Evolutionary conservation across 2,113 vertebrate genomes (phyloP).

Genomic region (Plectropomus leopardus): DNA sequence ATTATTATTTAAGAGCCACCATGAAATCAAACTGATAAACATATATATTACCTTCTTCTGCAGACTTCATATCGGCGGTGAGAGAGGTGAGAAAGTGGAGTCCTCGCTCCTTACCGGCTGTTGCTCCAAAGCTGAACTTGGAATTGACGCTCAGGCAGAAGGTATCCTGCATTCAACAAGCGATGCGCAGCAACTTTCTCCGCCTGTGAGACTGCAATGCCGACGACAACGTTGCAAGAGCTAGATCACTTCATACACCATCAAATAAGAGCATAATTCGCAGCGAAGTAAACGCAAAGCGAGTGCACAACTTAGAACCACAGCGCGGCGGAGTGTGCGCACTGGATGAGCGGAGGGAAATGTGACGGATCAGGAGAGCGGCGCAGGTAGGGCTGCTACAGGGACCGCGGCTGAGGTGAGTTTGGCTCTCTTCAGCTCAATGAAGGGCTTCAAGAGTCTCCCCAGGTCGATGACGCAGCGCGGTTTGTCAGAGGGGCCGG

Average conservation of each 20-base stretch:
- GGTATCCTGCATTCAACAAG: conserved; percentile 87
- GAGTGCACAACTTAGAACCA: conserved; percentile 25
- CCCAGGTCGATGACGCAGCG: conserved; percentile 89
- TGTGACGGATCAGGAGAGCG: neutral
- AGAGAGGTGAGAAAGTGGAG: conserved; percentile 77
- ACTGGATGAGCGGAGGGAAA: neutral
- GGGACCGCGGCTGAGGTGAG: conserved; percentile 57
- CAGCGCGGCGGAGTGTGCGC: conserved; percentile 13
- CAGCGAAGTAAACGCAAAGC: neutral
- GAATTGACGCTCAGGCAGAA: conserved; percentile 77
- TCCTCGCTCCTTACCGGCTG: conserved; percentile 83
- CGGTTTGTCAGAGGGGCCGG: conserved; percentile 83
- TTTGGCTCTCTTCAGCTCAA: conserved; percentile 53
- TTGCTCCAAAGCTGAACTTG: conserved; percentile 87
- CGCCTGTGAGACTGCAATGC: conserved; percentile 9
- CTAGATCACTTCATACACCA: conserved; percentile 40
- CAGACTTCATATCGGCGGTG: conserved; percentile 91
- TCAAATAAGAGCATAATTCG: conserved; percentile 52
- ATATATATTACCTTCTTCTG: conserved; percentile 90
- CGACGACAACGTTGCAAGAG: neutral
- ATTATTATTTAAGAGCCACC: neutral
- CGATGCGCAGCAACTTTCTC: conserved; percentile 72
- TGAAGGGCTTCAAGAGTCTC: conserved; percentile 81
- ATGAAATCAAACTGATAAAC: neutral
- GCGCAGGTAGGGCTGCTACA: conserved; percentile 40